These are phyloP conservation scores for Blomia tropicalis DNA, from an alignment of 2,888 invertebrate genomes.

Conservation along the genomic window DNA sequence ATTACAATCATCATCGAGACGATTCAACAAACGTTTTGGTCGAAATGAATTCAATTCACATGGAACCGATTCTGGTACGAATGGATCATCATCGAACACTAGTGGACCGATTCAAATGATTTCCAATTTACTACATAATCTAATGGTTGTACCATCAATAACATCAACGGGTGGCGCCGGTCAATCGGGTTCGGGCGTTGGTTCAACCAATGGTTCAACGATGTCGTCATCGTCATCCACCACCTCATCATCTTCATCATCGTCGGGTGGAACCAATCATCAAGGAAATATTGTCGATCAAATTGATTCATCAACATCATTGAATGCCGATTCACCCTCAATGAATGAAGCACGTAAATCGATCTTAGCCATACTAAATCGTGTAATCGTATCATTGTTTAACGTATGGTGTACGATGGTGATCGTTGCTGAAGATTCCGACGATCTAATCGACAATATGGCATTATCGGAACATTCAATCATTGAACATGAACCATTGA, in stretches of 20 bases:
- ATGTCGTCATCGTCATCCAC: slow-evolving; percentile 6
- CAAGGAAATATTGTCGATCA: background rate
- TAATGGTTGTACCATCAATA: slow-evolving; percentile 45
- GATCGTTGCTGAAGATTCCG: background rate
- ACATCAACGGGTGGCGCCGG: slow-evolving; percentile 8
- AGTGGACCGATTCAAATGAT: slow-evolving; percentile 45
- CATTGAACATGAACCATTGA: background rate
- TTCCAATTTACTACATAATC: slow-evolving; percentile 62
- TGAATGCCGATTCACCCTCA: background rate
- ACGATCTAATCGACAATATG: background rate
- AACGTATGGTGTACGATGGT: slow-evolving; percentile 50
- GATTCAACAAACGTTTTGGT: background rate
- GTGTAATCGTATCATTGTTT: slow-evolving; percentile 61
- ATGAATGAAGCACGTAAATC: slow-evolving; percentile 45
- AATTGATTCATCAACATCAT: background rate
- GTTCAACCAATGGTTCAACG: background rate
- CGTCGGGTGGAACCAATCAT: too few species aligned
- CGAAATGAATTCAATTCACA: background rate
- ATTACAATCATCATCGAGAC: background rate
- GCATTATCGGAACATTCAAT: background rate
- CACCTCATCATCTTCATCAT: background rate
- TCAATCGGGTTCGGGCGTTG: slow-evolving; percentile 19
- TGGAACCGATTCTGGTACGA: background rate
- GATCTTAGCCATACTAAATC: slow-evolving; percentile 58
- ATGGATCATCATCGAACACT: background rate